Evolutionary conservation across 1,140 invertebrate species (phyloP), one percentile per base, ranked within the genome.

Genomic region (Hycleus phaleratus): DNA sequence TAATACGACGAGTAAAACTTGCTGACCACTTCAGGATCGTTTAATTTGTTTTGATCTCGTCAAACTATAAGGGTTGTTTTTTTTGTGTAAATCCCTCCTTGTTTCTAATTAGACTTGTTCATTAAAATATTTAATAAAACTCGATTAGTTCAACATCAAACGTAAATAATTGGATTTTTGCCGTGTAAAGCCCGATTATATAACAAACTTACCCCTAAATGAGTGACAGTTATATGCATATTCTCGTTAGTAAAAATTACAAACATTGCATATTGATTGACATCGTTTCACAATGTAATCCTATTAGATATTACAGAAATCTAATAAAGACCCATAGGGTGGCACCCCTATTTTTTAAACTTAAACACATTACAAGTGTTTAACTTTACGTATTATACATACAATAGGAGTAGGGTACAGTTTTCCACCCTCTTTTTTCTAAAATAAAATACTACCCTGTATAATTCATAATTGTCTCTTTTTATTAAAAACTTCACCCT

Each of bases 191-290:
- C 32, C 32, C 32, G 32, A 32, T 32, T 32, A 32, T 32, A 32
- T 32, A 32, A 32, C 32, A 32, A 32, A 4, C 32, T 7, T 4
- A 32, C 32, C 4, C 32, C 32, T 7, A 32, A 32, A 32, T 32
- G 32, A 32, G 32, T 32, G 32, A 32, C 32, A 32, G 32, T 32
- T 32, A 32, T 32, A 12, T 45, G 10, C 24, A n/a, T 44, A 53
- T 52, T 57, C 55, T 46, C 39, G 55, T 60, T 49, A 63, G 59
- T 59, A 62, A 52, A 54, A 63, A 51, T 58, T 55, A 59, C 59
- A 63, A 60, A 63, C 55, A 60, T 47, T 56, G 52, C 56, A 53
- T 44, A 48, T 47, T 63, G 62, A 63, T 63, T 63, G 62, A 63
- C 62, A 63, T 63, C 59, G 51, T 63, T 55, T 56, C 40, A 40